Evolutionary conservation across 2,888 invertebrate genomes (phyloP), one percentile per base, ranked within the genome.

Genomic region (Drosophila pegasa): DNA sequence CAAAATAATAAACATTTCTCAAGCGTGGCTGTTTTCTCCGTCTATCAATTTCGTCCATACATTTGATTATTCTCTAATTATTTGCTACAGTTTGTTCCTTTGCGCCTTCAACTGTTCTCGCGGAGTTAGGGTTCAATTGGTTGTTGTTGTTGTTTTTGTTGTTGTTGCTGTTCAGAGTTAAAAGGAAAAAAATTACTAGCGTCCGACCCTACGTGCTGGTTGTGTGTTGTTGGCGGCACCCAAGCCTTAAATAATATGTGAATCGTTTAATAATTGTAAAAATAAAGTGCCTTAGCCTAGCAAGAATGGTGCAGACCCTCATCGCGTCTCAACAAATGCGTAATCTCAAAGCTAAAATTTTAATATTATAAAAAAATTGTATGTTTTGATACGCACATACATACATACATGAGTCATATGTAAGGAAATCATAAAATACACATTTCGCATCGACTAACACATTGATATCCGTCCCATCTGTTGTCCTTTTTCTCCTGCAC

Each of bases 1-100:
- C 83, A 84, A 84, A 84, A 83, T 88, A 75, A 85, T 87, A 84
- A 88, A 83, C 88, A 75, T 86, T 88, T 86, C 75, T 86, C 75
- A 82, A 88, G 71, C 80, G 72, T 77, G 76, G 66, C 68, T 73
- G 68, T 79, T 85, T 76, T 69, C 68, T 81, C 65, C 62, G 58
- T 71, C 57, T 79, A 69, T 85, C 65, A 70, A 62, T 82, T 65
- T 76, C 76, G 86, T 85, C 82, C 72, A 63, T 69, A 66, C 54
- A 74, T 77, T 69, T 67, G 56, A 59, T 61, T 79, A 59, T 61
- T 79, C 61, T 65, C 78, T 82, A 86, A 74, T 74, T 83, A 82
- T 83, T 83, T 82, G 50, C 83, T 83, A 85, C 52, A 65, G 52
- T 67, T 69, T 87, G 61, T 66, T 69, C 60, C 55, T 59, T 61